Conservation (phyloP, 2,888 invertebrate species). For the Synanthedon andrenaeformis region DNA sequence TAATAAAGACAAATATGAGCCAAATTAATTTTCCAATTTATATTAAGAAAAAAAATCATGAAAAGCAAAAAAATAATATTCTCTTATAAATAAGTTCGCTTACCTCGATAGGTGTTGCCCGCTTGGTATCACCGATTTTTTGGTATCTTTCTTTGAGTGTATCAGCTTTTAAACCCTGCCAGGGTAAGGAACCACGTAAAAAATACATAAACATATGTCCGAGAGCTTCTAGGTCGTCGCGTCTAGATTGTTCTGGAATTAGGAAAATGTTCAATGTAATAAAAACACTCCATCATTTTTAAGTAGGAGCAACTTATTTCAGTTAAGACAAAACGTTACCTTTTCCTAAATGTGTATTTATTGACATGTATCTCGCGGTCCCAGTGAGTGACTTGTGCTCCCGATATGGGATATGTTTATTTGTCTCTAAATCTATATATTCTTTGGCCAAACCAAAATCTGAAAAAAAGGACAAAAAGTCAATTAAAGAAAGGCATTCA, state of each 20-base stretch:
- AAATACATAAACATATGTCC: constrained; percentile 99
- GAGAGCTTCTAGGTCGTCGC: constrained; percentile 99
- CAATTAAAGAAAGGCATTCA: too few relatives aligned
- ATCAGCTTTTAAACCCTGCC: constrained; percentile 99
- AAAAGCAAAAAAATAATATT: too few relatives aligned
- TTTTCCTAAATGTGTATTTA: constrained; percentile 99
- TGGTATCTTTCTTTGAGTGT: constrained; percentile 99
- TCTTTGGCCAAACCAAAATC: constrained; percentile 99
- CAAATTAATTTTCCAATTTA: neutral
- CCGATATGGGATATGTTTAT: constrained; percentile 99
- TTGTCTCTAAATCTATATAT: constrained; percentile 99
- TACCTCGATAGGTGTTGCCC: constrained; percentile 98
- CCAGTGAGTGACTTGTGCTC: constrained; percentile 99
- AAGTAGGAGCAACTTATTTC: constrained; percentile 9
- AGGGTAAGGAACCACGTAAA: constrained; percentile 98
- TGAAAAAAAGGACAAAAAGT: constrained; percentile 41
- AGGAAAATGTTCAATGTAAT: constrained; percentile 1
- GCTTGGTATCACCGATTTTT: constrained; percentile 99
- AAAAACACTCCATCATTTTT: constrained; percentile 1
- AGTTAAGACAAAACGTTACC: constrained; percentile 50
- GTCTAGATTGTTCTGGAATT: constrained; percentile 93
- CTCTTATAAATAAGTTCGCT: too few relatives aligned
- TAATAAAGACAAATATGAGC: too few relatives aligned
- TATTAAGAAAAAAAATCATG: too few relatives aligned
- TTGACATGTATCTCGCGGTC: constrained; percentile 99